Base-by-base conservation (phyloP, 2,797 vertebrate genomes). In the Micrastur ruficollis region DNA sequence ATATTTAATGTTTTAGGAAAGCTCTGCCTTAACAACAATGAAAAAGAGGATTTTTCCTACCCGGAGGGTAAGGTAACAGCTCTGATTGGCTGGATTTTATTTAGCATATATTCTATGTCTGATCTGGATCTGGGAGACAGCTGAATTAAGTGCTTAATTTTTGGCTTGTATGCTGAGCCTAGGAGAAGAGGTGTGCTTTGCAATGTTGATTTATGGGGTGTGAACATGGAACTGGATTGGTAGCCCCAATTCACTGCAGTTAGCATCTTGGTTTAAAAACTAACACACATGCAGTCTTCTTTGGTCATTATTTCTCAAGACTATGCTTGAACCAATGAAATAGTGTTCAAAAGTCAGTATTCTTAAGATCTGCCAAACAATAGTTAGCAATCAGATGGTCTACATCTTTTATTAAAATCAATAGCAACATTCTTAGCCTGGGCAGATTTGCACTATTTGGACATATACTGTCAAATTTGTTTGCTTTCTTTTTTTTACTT, bases 221-320 rank as follows among this genome's bases (percentile, higher is more conserved):
- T 12, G 9, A 70, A 8, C 0, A 11, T 5, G 26, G 31, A 67
- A 78, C 25, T 19, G 19, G 9, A 46, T 16, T 71, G 14, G 15
- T 74, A 83, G 26, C 7, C 17, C 15, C 19, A 50, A 5, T 55
- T 70, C 47, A 61, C 20, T 61, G 12, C 3, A 13, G 7, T 47
- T 32, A 67, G 6, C 26, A 9, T 67, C 31, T 6, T 42, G 6
- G 4, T 55, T 87, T 79, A 9, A 71, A 89, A 84, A 76, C 29
- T 26, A 29, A 15, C 19, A 29, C 38, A 14, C 4, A 22, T 18
- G 10, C 0, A 0, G 4, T 8, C 3, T 15, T 49, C 80, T 59
- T 59, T 84, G 8, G 27, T 81, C 18, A 38, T 67, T 83, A 20
- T 42, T 90, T 72, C 19, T 90, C 61, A 46, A 83, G 14, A 46